A percentile compares a stretch with the other conserved stretches of the same genome.
phyloP scores from a whole-genome alignment of 2,888 invertebrate genomes.

The Drosophila neonasuta region DNA sequence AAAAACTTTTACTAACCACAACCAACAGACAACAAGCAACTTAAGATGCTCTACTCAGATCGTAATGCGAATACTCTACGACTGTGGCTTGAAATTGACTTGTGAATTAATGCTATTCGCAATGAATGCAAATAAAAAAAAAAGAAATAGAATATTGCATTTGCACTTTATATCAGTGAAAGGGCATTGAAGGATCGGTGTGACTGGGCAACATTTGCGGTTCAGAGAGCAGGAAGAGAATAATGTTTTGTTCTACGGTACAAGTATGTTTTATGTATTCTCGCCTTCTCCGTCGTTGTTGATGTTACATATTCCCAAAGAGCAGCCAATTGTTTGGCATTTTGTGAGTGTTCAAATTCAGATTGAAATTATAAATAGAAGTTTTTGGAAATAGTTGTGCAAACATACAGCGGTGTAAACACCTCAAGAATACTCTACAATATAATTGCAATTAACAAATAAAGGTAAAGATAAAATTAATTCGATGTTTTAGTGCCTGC shows the following conservation, averaged over 20 bases:
- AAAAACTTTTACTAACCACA: conserved; percentile 47
- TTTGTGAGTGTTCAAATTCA: conserved; percentile 21
- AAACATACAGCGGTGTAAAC: conserved; percentile 10
- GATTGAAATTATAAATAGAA: conserved; percentile 50
- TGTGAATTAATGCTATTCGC: background rate
- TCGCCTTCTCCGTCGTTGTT: conserved; percentile 8
- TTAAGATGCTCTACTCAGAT: conserved; percentile 16
- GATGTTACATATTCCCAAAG: conserved; percentile 53
- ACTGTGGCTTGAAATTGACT: background rate
- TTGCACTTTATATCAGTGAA: background rate
- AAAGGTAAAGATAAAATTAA: conserved; percentile 24
- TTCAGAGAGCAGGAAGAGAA: conserved; percentile 38
- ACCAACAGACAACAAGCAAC: conserved; percentile 24
- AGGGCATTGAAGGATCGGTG: conserved; percentile 47
- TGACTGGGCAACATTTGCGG: conserved; percentile 6
- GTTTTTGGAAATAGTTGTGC: conserved; percentile 47
- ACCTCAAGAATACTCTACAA: background rate
- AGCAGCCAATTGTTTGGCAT: conserved; percentile 36
- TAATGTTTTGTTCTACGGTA: conserved; percentile 16
- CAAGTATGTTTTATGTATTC: conserved; percentile 39
- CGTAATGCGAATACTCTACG: conserved; percentile 39
- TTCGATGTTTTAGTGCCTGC: conserved; percentile 27
- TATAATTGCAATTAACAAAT: conserved; percentile 26
- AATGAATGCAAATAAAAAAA: background rate
- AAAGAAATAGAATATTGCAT: background rate